These are phyloP conservation scores for Caradrina clavipalpis DNA, from an alignment of 2,888 invertebrate species.

Conservation along the genomic window DNA sequence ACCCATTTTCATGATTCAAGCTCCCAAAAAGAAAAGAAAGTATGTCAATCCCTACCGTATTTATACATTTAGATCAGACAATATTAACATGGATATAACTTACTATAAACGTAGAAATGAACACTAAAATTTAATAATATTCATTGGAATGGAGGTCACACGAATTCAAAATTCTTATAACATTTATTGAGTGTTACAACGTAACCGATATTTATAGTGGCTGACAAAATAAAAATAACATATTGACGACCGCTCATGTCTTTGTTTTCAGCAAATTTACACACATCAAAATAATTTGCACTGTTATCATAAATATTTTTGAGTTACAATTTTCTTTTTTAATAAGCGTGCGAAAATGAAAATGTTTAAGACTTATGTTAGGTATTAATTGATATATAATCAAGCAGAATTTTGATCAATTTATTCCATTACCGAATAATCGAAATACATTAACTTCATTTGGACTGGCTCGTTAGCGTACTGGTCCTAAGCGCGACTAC, in stretches of 20 bases:
- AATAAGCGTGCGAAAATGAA: neutral
- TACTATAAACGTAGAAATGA: conserved; percentile 2
- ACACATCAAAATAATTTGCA: too few species aligned
- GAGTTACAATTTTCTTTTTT: too few species aligned
- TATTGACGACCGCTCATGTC: neutral
- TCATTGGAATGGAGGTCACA: conserved; percentile 33
- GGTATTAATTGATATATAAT: neutral
- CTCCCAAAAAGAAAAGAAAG: too few species aligned
- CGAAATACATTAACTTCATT: too few species aligned
- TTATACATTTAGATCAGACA: neutral
- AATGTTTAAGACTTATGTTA: neutral
- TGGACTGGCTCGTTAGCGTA: too few species aligned
- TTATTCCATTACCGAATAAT: neutral
- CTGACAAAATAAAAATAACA: neutral
- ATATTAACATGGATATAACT: neutral
- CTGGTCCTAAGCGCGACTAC: too few species aligned
- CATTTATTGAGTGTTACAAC: conserved; percentile 33
- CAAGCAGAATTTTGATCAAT: neutral
- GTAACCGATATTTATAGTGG: neutral
- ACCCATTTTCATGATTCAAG: too few species aligned
- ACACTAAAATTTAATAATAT: conserved; percentile 21
- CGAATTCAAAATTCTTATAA: conserved; percentile 23
- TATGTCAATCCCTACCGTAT: neutral
- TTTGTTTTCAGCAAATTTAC: conserved; percentile 11
- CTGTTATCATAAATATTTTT: neutral